Evolutionary conservation across 1,140 invertebrate species (phyloP).

Genomic region (Helicoverpa armigera): DNA sequence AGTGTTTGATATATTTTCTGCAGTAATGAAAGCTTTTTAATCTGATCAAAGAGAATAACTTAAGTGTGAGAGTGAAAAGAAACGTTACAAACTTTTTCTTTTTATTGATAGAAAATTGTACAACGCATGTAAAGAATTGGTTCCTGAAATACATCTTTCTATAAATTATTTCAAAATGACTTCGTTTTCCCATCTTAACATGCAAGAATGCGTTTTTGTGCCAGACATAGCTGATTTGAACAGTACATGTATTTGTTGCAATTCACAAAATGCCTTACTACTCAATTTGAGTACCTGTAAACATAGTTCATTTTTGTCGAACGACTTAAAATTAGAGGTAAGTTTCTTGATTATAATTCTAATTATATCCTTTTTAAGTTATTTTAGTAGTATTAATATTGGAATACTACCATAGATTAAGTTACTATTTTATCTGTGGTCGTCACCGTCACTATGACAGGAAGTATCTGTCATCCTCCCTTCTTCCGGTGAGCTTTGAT

Average conservation of each 20-base stretch:
- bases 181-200: constrained; percentile 28
- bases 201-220: constrained; percentile 7
- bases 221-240: constrained; percentile 19
- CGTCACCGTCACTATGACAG: too few species aligned
- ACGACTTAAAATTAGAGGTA: constrained; percentile 64
- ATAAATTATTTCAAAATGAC: constrained; percentile 31
- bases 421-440: too few species aligned
- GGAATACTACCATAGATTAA: too few species aligned
- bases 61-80: neutral
- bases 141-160: neutral
- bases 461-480: too few species aligned
- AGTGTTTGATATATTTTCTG: too few species aligned
- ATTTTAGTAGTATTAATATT: constrained; percentile 7
- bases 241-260: constrained; percentile 56
- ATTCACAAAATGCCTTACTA: constrained; percentile 50
- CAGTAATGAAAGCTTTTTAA: neutral
- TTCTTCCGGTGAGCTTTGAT: too few species aligned
- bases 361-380: constrained; percentile 1
- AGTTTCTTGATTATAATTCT: neutral
- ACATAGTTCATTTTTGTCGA: constrained; percentile 62
- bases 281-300: constrained; percentile 63
- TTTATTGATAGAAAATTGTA: constrained; percentile 4
- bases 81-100: neutral
- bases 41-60: neutral
- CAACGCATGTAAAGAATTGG: neutral